These are phyloP conservation scores for Agriopis leucophaearia DNA, from an alignment of 2,888 invertebrate species.

Conservation along the genomic window DNA sequence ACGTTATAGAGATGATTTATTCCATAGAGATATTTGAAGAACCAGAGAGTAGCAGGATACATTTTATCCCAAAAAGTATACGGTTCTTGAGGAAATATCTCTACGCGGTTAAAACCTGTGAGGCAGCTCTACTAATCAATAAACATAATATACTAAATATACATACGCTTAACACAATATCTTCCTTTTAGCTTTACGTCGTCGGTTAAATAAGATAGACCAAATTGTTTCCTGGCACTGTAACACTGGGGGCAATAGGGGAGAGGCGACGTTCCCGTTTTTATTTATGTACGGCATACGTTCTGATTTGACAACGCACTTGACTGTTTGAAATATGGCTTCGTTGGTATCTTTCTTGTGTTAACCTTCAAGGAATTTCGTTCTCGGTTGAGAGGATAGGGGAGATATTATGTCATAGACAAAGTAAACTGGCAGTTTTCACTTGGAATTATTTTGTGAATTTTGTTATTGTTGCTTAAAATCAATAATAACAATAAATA, in stretches of 20 bases:
- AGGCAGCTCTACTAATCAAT: too few relatives aligned
- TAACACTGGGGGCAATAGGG: constrained; percentile 36
- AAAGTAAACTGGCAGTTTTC: constrained; percentile 1
- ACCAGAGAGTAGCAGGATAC: too few relatives aligned
- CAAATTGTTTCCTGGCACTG: constrained; percentile 5
- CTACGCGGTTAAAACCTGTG: too few relatives aligned
- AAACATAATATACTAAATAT: too few relatives aligned
- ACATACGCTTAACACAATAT: too few relatives aligned
- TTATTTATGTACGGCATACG: constrained; percentile 67
- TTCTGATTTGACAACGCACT: constrained; percentile 67
- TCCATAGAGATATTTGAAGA: too few relatives aligned
- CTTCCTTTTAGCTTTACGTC: too few relatives aligned
- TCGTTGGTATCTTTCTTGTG: constrained; percentile 41
- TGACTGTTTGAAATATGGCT: constrained; percentile 57
- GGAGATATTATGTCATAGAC: constrained; percentile 14
- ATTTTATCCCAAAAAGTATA: too few relatives aligned
- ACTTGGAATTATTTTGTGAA: neutral
- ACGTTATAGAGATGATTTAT: too few relatives aligned
- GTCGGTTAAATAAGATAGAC: neutral
- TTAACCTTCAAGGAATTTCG: constrained; percentile 32
- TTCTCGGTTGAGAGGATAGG: constrained; percentile 20
- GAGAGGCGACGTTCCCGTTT: constrained; percentile 55
- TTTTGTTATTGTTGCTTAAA: too few relatives aligned
- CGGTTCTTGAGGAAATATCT: too few relatives aligned
- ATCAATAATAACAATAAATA: too few relatives aligned